Conservation (phyloP, 2,797 vertebrate species). For the Acanthurus tractus region DNA sequence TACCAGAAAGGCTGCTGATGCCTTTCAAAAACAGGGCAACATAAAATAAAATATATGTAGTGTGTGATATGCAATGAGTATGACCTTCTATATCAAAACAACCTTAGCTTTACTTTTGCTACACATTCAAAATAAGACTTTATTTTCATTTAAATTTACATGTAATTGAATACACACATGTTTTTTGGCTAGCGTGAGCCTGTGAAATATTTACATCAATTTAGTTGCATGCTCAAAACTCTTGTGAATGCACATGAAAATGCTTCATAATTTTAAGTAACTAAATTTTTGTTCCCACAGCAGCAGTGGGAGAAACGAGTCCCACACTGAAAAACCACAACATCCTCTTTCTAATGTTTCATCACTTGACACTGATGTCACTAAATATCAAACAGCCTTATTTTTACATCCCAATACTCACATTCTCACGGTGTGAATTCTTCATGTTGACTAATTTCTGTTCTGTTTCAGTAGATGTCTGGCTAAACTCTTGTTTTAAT, state of each 20-base stretch:
- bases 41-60: neutral
- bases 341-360: conserved; percentile 8
- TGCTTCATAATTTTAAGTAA: neutral
- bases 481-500: no score
- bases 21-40: no score
- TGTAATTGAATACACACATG: neutral
- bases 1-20: neutral
- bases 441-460: neutral
- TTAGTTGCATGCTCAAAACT: neutral
- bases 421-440: neutral
- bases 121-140: neutral
- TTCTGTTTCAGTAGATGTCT: no score
- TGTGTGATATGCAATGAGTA: neutral
- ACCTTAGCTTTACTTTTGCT: neutral
- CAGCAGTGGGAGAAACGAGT: neutral
- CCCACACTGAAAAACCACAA: conserved; percentile 1
- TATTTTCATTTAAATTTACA: neutral
- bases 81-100: neutral
- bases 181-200: neutral
- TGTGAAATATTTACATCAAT: neutral
- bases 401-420: neutral
- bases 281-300: neutral
- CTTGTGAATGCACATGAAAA: neutral
- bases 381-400: neutral
- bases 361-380: neutral